Conservation (phyloP, 2,797 vertebrate species). For the Bradypodion ventrale region DNA sequence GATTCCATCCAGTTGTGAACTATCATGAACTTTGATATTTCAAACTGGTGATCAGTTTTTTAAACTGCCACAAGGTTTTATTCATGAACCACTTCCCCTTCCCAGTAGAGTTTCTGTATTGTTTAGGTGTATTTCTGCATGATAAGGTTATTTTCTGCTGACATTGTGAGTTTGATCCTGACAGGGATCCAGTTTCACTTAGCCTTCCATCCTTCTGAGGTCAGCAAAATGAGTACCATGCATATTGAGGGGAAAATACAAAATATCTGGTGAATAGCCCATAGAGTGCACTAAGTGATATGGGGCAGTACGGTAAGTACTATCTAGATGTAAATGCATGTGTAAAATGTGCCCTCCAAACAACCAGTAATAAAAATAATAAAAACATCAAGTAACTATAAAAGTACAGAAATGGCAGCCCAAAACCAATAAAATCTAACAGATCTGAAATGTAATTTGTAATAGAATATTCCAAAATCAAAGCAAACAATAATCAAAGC, state of each 20-base stretch:
- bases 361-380: neutral
- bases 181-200: too few species aligned
- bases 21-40: constrained; percentile 51
- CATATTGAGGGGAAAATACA: too few species aligned
- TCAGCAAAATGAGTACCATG: too few species aligned
- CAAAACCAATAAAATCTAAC: neutral
- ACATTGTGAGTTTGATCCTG: too few species aligned
- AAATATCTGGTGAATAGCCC: too few species aligned
- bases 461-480: neutral
- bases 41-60: constrained; percentile 20
- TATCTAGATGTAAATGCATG: neutral
- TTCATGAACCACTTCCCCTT: constrained; percentile 46
- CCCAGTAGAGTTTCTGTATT: constrained; percentile 18
- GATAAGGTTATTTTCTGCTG: neutral
- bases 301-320: too few species aligned
- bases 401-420: neutral
- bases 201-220: too few species aligned
- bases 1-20: constrained; percentile 32
- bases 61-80: neutral
- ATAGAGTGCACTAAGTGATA: too few species aligned
- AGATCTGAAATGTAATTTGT: neutral
- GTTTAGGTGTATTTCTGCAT: neutral
- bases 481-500: neutral
- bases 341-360: neutral
- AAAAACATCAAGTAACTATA: neutral